Percentiles rank a stretch among this genome's conserved stretches.
Conservation (phyloP, 2,113 vertebrate genomes). For the Lonchura striata region DNA sequence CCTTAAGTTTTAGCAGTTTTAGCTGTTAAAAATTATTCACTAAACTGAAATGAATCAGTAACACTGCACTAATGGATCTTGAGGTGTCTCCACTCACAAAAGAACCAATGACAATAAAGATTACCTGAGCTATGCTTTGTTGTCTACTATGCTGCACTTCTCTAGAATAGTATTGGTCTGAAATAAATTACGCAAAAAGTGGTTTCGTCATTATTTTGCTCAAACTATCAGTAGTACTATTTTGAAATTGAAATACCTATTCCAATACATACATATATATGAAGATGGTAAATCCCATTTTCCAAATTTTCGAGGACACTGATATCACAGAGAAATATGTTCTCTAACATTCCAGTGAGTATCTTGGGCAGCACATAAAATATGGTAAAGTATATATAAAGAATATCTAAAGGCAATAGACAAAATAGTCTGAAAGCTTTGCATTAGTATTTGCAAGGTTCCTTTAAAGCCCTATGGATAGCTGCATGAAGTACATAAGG, state of each 20-base stretch:
- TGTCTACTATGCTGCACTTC: not conserved
- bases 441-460: not conserved
- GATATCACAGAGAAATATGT: not conserved
- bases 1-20: not conserved
- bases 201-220: not conserved
- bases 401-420: not conserved
- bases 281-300: not conserved
- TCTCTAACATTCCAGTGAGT: not conserved
- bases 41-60: not conserved
- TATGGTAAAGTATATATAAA: not conserved
- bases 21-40: not conserved
- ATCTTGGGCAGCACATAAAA: not conserved
- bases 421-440: not conserved
- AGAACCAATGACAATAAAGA: not conserved
- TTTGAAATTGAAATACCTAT: not conserved
- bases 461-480: not conserved
- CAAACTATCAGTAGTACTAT: not conserved
- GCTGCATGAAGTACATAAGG: not conserved
- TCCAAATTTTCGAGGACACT: not conserved
- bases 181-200: not conserved
- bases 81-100: not conserved
- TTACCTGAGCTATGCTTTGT: not conserved
- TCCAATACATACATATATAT: not conserved
- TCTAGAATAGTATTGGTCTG: not conserved
- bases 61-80: not conserved